Conservation (phyloP, 2,888 invertebrate species). For the Caenorhabditis angaria region DNA sequence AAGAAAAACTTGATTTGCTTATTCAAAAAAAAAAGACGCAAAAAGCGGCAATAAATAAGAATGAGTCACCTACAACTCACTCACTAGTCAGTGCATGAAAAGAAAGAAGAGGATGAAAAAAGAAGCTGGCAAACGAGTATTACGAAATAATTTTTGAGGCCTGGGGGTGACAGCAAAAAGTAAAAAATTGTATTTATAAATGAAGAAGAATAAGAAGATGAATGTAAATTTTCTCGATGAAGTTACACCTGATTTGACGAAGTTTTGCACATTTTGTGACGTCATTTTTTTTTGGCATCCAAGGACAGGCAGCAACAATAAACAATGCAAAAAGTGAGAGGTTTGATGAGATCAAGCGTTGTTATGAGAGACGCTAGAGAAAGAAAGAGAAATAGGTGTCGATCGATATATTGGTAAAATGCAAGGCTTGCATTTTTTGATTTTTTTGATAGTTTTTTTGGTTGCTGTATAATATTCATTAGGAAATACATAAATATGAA, state of each 20-base stretch:
- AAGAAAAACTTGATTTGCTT: no score
- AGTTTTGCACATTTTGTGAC: conserved; percentile 22
- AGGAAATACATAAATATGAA: no score
- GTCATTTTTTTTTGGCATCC: not conserved
- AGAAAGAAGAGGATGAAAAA: not conserved
- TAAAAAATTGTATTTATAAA: not conserved
- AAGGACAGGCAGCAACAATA: not conserved
- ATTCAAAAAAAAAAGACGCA: no score
- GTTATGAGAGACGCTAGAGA: not conserved
- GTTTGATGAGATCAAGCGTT: no score
- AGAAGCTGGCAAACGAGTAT: not conserved
- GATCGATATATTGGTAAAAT: no score
- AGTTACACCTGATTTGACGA: conserved; percentile 35
- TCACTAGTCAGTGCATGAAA: not conserved
- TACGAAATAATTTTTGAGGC: not conserved
- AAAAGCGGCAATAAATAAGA: not conserved
- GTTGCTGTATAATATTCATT: no score
- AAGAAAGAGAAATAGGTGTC: conserved; percentile 1
- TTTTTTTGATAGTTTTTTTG: no score
- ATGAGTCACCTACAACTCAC: no score
- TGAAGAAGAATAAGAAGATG: no score
- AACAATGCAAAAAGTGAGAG: not conserved
- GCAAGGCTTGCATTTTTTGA: no score
- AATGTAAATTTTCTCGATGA: conserved; percentile 17
- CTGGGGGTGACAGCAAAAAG: not conserved